phyloP scores from a whole-genome alignment of 2,113 vertebrate species.

The Menidia beryllina region DNA sequence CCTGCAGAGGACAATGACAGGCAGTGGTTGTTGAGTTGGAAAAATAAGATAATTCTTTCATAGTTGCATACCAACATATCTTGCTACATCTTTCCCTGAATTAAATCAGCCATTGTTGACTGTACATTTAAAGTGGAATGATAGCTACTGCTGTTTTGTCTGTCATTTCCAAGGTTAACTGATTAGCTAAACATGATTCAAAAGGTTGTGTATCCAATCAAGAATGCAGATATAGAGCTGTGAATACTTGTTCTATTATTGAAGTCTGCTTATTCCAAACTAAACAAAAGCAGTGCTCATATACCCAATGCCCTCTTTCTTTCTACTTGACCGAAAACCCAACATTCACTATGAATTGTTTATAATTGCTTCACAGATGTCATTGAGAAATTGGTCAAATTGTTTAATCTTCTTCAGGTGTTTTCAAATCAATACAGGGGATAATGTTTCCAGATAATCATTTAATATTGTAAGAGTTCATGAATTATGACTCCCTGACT shows the following conservation, averaged over 20 bases:
- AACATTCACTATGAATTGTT: slow-evolving; percentile 25
- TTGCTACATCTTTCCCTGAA: no score
- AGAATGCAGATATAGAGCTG: no score
- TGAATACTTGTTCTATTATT: background rate
- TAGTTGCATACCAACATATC: background rate
- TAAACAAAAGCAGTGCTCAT: background rate
- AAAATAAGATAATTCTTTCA: background rate
- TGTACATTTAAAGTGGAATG: no score
- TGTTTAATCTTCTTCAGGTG: no score
- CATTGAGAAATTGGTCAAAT: slow-evolving; percentile 7
- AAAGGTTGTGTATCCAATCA: no score
- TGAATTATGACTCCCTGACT: slow-evolving; percentile 13
- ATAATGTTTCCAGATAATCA: slow-evolving; percentile 22
- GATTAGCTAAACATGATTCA: no score
- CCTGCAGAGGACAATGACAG: background rate
- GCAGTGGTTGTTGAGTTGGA: background rate
- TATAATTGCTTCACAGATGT: slow-evolving; percentile 8
- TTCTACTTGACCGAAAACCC: slow-evolving; percentile 22
- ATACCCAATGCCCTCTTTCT: slow-evolving; percentile 16
- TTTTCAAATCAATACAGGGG: no score
- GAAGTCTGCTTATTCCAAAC: background rate
- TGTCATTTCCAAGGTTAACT: no score
- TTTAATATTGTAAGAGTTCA: slow-evolving; percentile 6
- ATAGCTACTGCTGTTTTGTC: no score
- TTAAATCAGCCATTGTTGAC: no score